These are phyloP conservation scores for Tiliacea citrago DNA, from an alignment of 2,888 invertebrate genomes.

Conservation along the genomic window DNA sequence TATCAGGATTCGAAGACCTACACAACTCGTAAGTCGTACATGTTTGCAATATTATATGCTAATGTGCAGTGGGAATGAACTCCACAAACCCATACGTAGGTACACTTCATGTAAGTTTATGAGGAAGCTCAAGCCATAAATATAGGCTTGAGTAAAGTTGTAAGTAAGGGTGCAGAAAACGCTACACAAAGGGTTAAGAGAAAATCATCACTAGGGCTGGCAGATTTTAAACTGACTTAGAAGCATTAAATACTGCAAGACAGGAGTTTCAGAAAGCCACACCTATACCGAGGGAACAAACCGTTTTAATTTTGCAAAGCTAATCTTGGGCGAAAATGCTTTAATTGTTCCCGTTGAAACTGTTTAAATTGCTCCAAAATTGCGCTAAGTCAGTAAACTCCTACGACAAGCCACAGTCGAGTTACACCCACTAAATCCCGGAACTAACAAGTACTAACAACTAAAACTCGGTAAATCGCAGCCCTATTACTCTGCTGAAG, in stretches of 20 bases:
- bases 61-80: conserved; percentile 27
- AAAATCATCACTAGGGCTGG: conserved; percentile 32
- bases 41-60: conserved; percentile 44
- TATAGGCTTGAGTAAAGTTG: conserved; percentile 22
- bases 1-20: too few species aligned
- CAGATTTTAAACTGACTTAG: not conserved
- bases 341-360: conserved; percentile 20
- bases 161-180: conserved; percentile 35
- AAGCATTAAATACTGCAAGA: not conserved
- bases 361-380: conserved; percentile 25
- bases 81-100: conserved; percentile 6
- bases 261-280: not conserved
- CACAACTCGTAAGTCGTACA: not conserved
- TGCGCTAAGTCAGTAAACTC: conserved; percentile 31
- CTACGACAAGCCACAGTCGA: conserved; percentile 10
- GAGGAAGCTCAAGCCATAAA: conserved; percentile 35
- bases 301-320: not conserved
- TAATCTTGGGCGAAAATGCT: conserved; percentile 5
- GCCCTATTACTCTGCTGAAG: conserved; percentile 29
- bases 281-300: not conserved
- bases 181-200: conserved; percentile 17
- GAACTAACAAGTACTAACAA: conserved; percentile 40
- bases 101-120: conserved; percentile 40
- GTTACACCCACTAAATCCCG: conserved; percentile 24
- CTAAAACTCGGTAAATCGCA: conserved; percentile 45